Evolutionary conservation across 1,140 invertebrate genomes (phyloP).

Genomic region (Drosophila micromelanica): DNA sequence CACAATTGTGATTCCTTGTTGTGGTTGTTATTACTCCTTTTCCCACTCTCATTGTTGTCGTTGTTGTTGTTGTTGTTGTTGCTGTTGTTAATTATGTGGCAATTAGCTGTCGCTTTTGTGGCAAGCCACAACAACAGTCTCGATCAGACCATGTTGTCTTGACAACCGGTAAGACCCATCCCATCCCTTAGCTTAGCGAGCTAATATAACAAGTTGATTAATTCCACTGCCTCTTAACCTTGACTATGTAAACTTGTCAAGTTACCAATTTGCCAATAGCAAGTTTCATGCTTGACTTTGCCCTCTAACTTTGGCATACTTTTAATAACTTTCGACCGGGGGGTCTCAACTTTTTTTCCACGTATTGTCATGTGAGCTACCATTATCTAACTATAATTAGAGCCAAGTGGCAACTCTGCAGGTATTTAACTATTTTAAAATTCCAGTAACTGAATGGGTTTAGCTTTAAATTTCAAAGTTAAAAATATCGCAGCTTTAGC

Average conservation of each 20-base stretch:
- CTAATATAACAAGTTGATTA: constrained; percentile 80
- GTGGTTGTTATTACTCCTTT: constrained; percentile 26
- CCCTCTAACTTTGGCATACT: constrained; percentile 20
- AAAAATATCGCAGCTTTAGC: constrained; percentile 19
- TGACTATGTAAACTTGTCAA: constrained; percentile 18
- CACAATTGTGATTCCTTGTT: constrained; percentile 55
- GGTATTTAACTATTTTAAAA: constrained; percentile 59
- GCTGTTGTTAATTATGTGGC: constrained; percentile 74
- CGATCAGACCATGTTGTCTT: constrained; percentile 53
- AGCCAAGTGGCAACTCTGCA: constrained; percentile 39
- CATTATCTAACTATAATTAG: constrained; percentile 49
- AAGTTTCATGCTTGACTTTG: constrained; percentile 11
- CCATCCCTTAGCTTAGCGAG: constrained; percentile 58
- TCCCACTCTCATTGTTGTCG: not conserved
- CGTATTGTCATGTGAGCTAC: constrained; percentile 38
- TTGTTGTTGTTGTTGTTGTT: constrained; percentile 17
- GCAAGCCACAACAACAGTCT: constrained; percentile 57
- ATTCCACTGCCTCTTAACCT: constrained; percentile 52
- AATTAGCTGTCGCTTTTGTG: constrained; percentile 79
- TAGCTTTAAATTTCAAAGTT: constrained; percentile 51
- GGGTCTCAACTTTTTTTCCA: constrained; percentile 41
- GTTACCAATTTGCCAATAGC: constrained; percentile 4
- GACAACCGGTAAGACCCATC: constrained; percentile 64
- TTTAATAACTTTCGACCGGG: constrained; percentile 43
- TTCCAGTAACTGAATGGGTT: constrained; percentile 38